A percentile compares a stretch with the other conserved stretches of the same genome.
Conservation (phyloP, 2,888 invertebrate species). For the Diabrotica balteata region DNA sequence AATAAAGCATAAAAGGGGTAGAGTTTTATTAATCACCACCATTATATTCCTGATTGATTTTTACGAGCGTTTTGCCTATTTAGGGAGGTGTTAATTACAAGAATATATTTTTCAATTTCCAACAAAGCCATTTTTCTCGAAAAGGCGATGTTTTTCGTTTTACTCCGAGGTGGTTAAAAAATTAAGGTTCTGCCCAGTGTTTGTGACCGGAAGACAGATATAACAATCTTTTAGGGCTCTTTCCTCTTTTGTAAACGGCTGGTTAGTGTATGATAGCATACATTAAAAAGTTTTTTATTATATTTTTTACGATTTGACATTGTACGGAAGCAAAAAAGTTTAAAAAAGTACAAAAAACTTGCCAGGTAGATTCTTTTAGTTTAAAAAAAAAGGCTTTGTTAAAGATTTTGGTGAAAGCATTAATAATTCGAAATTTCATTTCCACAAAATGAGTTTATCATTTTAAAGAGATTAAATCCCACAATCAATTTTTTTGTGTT, state of each 20-base stretch:
- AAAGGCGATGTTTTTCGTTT: neutral
- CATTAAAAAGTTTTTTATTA: neutral
- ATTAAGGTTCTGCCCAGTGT: conserved; percentile 5
- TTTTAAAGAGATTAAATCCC: too few relatives aligned
- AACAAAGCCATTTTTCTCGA: conserved; percentile 6
- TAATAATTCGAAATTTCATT: too few relatives aligned
- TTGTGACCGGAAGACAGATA: conserved; percentile 18
- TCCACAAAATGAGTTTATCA: too few relatives aligned
- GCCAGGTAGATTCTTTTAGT: too few relatives aligned
- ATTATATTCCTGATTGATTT: conserved; percentile 20
- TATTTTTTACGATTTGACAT: too few relatives aligned
- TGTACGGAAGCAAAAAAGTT: too few relatives aligned
- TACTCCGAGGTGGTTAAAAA: conserved; percentile 8
- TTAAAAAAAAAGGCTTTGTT: too few relatives aligned
- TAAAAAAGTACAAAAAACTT: too few relatives aligned
- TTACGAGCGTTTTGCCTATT: conserved; percentile 20
- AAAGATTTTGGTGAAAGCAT: too few relatives aligned
- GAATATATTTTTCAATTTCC: conserved; percentile 18
- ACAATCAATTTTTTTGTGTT: too few relatives aligned
- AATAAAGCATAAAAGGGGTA: conserved; percentile 18
- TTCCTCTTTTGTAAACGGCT: conserved; percentile 11
- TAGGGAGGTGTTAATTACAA: conserved; percentile 21
- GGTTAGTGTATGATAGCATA: conserved; percentile 7
- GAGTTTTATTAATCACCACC: conserved; percentile 15
- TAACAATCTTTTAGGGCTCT: conserved; percentile 9